A percentile compares a stretch with the other conserved stretches of the same genome.
phyloP scores from a whole-genome alignment of 2,888 invertebrate genomes.

The Watsonalla cultraria region DNA sequence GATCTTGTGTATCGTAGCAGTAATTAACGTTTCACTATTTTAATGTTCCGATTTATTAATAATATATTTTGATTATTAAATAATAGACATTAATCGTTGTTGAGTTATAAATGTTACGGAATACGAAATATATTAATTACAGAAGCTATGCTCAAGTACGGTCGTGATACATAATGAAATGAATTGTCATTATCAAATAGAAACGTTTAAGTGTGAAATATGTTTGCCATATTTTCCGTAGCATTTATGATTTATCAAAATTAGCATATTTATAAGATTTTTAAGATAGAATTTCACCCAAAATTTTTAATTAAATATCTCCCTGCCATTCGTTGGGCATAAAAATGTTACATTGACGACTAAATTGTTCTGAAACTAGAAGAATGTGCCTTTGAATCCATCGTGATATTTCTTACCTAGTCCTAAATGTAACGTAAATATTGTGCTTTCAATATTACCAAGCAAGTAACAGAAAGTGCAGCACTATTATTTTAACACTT shows the following conservation, averaged over 20 bases:
- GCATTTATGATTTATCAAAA: slow-evolving; percentile 19
- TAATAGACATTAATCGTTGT: background rate
- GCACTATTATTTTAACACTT: no score
- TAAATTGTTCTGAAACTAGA: background rate
- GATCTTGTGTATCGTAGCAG: slow-evolving; percentile 37
- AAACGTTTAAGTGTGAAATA: background rate
- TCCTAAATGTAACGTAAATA: background rate
- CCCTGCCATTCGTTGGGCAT: background rate
- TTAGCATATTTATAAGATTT: slow-evolving; percentile 4
- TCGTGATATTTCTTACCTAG: background rate
- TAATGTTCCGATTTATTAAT: slow-evolving; percentile 7
- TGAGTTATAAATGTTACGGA: slow-evolving; percentile 22
- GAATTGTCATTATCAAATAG: no score
- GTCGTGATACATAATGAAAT: background rate
- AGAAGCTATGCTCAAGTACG: background rate
- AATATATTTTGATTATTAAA: background rate
- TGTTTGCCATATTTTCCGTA: slow-evolving; percentile 14
- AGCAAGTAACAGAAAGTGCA: background rate
- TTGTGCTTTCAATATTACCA: background rate
- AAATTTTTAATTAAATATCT: background rate
- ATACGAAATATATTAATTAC: slow-evolving; percentile 2
- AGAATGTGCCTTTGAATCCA: background rate
- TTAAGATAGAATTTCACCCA: background rate
- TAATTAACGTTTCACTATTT: slow-evolving; percentile 23
- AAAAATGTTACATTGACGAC: background rate